Conservation (phyloP, 2,113 vertebrate species). For the Cryptotis parvus region DNA sequence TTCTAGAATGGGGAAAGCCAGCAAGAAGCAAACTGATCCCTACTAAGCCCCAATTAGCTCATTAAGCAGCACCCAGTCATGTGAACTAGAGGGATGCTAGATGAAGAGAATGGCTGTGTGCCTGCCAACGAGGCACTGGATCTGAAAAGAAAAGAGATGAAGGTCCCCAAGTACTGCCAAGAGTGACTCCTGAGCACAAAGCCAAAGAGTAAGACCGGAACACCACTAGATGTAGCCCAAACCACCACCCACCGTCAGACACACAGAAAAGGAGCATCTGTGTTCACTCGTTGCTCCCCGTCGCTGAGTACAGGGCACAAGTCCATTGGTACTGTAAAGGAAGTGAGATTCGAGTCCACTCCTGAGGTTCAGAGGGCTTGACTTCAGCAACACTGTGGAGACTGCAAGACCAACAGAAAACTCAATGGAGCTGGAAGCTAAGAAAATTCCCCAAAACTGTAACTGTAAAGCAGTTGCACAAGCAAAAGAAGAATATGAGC, state of each 20-base stretch:
- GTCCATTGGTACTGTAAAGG: background rate
- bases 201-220: no score
- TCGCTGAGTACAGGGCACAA: background rate
- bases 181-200: no score
- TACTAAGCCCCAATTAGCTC: background rate
- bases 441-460: background rate
- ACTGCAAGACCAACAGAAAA: background rate
- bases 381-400: background rate
- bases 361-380: background rate
- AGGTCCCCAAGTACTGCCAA: no score
- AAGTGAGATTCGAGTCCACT: background rate
- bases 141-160: background rate
- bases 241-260: no score
- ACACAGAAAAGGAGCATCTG: background rate
- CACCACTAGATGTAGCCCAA: no score
- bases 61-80: background rate
- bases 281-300: background rate
- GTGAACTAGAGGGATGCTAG: background rate
- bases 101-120: background rate
- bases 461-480: background rate
- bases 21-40: background rate
- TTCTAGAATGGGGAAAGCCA: background rate
- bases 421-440: background rate
- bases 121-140: background rate
- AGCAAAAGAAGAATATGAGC: slow-evolving; percentile 12